Conservation (phyloP, 2,888 invertebrate species). For the Chymomyza procnemis region DNA sequence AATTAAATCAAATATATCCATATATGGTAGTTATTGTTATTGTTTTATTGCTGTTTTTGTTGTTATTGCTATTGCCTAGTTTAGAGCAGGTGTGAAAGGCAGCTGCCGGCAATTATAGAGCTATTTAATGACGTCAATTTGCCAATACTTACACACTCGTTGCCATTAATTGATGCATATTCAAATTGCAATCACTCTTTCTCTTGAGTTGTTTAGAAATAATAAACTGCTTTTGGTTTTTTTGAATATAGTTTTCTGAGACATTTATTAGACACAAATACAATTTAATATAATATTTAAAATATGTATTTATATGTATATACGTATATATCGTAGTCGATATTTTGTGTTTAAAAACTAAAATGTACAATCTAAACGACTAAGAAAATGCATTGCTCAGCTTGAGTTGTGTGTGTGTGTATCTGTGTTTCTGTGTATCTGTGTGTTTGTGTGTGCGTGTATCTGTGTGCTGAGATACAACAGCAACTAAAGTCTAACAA, state of each 20-base stretch:
- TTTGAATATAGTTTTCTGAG: constrained; percentile 49
- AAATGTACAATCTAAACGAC: constrained; percentile 71
- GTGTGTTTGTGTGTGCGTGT: neutral
- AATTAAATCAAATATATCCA: constrained; percentile 27
- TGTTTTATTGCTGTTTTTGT: neutral
- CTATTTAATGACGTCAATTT: neutral
- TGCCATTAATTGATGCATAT: neutral
- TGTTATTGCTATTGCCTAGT: constrained; percentile 6
- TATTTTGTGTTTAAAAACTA: constrained; percentile 50
- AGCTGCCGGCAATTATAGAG: neutral
- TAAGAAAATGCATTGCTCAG: constrained; percentile 61
- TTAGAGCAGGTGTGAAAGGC: constrained; percentile 8
- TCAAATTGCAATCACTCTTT: neutral
- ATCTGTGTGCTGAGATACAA: neutral
- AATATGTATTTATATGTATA: neutral
- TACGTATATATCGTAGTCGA: neutral
- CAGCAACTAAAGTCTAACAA: constrained; percentile 52
- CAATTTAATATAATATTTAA: constrained; percentile 35
- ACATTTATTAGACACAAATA: constrained; percentile 75
- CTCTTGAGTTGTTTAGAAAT: neutral
- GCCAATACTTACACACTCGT: neutral
- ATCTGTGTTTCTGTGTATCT: neutral
- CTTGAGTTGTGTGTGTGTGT: neutral
- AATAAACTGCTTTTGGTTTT: neutral
- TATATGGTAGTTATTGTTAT: constrained; percentile 11